Conservation (phyloP, 1,140 invertebrate species). For the Brachionus koreanus region DNA sequence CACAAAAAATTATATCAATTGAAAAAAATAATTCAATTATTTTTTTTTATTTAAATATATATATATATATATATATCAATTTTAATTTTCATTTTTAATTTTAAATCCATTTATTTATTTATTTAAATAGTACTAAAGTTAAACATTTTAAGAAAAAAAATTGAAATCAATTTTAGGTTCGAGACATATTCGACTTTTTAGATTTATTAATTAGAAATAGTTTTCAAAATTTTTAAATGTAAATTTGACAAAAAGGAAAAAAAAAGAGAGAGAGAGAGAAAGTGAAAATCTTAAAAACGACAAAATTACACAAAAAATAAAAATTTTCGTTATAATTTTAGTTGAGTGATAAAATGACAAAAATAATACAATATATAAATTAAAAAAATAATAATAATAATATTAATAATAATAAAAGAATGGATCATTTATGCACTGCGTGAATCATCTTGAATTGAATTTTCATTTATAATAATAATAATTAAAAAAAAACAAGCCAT, state of each 20-base stretch:
- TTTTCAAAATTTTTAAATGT: constrained; percentile 1
- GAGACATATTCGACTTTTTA: not conserved
- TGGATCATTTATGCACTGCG: constrained; percentile 23
- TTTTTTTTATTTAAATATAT: not conserved
- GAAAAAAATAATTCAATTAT: too few species aligned
- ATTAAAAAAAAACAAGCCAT: not conserved
- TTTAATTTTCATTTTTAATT: not conserved
- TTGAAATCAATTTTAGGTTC: not conserved
- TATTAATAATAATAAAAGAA: not conserved
- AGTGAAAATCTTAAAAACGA: not conserved
- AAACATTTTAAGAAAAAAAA: not conserved
- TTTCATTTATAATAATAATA: not conserved
- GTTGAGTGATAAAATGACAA: not conserved
- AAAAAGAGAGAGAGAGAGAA: not conserved
- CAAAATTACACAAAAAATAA: constrained; percentile 11
- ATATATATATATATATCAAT: too few species aligned
- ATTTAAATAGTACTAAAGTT: not conserved
- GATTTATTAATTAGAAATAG: not conserved
- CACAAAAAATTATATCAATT: too few species aligned
- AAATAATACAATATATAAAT: not conserved
- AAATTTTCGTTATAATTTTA: not conserved
- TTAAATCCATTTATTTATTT: not conserved
- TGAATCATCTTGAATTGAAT: not conserved
- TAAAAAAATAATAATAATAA: not conserved
- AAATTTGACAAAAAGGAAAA: not conserved